Percentiles rank a stretch among this genome's conserved stretches.
phyloP scores from a whole-genome alignment of 2,888 invertebrate genomes.

The Erannis defoliaria region DNA sequence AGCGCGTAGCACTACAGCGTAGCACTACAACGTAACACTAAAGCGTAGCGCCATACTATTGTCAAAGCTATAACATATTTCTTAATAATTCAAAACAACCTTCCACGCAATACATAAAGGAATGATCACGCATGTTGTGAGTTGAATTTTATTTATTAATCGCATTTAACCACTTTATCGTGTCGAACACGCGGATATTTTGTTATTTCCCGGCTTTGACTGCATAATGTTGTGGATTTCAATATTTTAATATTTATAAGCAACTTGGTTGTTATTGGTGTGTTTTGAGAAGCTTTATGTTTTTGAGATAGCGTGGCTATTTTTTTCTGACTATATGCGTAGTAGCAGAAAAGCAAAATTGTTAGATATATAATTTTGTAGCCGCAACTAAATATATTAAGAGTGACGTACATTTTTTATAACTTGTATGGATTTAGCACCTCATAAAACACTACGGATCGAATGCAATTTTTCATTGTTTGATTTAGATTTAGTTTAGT shows the following conservation, averaged over 20 bases:
- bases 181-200: conserved; percentile 63
- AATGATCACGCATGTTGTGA: not conserved
- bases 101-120: conserved; percentile 17
- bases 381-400: no score
- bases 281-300: conserved; percentile 51
- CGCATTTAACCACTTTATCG: conserved; percentile 64
- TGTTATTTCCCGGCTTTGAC: conserved; percentile 70
- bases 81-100: not conserved
- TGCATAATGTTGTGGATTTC: conserved; percentile 74
- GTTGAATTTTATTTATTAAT: conserved; percentile 7
- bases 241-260: conserved; percentile 79
- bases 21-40: no score
- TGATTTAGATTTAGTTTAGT: no score
- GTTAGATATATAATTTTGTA: no score
- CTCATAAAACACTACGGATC: no score
- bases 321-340: not conserved
- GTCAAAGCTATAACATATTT: not conserved
- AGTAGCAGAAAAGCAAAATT: no score
- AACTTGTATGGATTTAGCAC: no score
- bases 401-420: no score
- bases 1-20: no score
- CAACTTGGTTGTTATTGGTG: conserved; percentile 56
- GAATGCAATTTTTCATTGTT: no score
- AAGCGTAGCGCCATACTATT: no score
- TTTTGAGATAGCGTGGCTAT: conserved; percentile 17